A percentile compares a stretch with the other conserved stretches of the same genome.
Conservation (phyloP, 2,888 invertebrate genomes). For the Lasioglossum figueresi region DNA sequence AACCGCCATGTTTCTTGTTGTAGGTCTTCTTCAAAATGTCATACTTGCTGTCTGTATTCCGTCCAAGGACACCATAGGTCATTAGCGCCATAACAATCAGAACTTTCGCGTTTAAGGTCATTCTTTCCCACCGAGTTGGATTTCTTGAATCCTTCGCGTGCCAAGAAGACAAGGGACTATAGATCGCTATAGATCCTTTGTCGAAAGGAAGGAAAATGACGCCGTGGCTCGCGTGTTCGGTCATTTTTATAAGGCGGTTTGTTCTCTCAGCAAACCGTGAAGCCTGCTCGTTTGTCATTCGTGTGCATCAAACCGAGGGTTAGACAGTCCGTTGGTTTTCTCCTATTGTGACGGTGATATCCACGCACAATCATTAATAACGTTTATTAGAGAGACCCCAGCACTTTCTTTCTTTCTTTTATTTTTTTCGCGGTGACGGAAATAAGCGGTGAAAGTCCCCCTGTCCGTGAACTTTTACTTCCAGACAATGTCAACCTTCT, state of each 20-base stretch:
- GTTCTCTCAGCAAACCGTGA: constrained; percentile 57
- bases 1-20: constrained; percentile 76
- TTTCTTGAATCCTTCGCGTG: not conserved
- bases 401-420: constrained; percentile 61
- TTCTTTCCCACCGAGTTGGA: not conserved
- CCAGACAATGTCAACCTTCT: not conserved
- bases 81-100: constrained; percentile 37
- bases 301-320: constrained; percentile 56
- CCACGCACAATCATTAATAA: constrained; percentile 66
- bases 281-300: constrained; percentile 50
- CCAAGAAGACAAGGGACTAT: not conserved
- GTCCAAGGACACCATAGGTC: constrained; percentile 44
- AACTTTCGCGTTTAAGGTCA: constrained; percentile 26
- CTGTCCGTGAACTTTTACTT: constrained; percentile 69
- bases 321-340: constrained; percentile 68
- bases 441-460: constrained; percentile 78
- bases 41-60: constrained; percentile 45
- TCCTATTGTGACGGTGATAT: constrained; percentile 70
- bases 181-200: not conserved
- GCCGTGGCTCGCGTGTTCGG: not conserved
- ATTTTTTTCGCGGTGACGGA: constrained; percentile 69
- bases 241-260: constrained; percentile 60
- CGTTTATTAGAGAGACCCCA: constrained; percentile 61
- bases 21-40: constrained; percentile 34
- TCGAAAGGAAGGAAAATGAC: constrained; percentile 43